Conservation (phyloP, 2,113 vertebrate species). For the Mustela nigripes region DNA sequence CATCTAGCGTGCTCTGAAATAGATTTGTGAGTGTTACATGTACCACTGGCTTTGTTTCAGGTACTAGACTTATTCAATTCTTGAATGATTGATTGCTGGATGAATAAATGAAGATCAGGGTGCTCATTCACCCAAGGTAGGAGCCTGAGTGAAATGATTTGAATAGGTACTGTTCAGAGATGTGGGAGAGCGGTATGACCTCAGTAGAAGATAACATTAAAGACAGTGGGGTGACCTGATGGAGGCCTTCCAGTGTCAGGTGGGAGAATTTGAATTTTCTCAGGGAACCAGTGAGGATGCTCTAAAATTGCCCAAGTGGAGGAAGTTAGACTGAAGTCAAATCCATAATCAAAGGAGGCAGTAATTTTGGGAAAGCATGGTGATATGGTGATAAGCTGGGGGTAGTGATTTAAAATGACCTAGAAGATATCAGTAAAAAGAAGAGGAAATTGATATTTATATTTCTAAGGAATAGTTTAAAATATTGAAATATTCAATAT, state of each 20-base stretch:
- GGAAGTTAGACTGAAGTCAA: background rate
- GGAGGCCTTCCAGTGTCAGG: background rate
- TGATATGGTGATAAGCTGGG: background rate
- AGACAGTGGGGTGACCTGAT: background rate
- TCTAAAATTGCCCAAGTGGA: background rate
- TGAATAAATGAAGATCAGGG: background rate
- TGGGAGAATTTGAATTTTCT: background rate
- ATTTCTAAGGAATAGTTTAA: background rate
- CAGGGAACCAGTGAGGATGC: background rate
- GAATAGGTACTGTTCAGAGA: background rate
- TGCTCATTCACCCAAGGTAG: background rate
- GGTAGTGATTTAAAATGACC: background rate
- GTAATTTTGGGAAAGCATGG: background rate
- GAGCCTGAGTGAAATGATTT: background rate
- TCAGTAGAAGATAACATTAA: too few species aligned
- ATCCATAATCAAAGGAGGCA: background rate
- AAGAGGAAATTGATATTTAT: background rate
- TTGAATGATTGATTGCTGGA: background rate
- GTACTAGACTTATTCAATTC: background rate
- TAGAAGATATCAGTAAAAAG: background rate
- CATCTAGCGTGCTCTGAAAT: background rate
- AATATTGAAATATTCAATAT: background rate
- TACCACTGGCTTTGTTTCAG: background rate
- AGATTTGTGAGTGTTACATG: background rate
- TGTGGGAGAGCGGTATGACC: background rate